These are phyloP conservation scores for Brachionus koreanus DNA, from an alignment of 1,140 invertebrate species.

Conservation along the genomic window DNA sequence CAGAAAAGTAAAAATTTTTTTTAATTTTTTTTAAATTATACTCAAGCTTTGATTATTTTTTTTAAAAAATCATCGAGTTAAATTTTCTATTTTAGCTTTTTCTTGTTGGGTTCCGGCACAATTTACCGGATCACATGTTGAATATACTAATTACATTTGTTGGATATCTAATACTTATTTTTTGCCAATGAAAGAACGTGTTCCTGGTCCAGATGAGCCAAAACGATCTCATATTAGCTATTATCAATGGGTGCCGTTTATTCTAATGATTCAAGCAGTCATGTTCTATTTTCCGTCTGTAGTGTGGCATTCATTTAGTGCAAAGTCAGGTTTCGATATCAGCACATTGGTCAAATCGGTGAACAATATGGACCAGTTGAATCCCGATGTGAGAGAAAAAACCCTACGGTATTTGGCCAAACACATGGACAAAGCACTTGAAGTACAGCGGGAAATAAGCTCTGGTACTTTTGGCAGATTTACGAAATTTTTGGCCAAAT, in stretches of 20 bases:
- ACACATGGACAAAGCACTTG: slow-evolving; percentile 56
- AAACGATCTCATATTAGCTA: slow-evolving; percentile 46
- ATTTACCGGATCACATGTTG: slow-evolving; percentile 48
- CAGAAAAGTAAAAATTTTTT: too few species aligned
- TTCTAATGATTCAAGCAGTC: slow-evolving; percentile 54
- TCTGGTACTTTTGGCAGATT: slow-evolving; percentile 51
- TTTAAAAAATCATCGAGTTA: background rate
- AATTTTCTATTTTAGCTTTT: slow-evolving; percentile 62
- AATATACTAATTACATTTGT: slow-evolving; percentile 56
- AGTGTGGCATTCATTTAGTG: slow-evolving; percentile 49
- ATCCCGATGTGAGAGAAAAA: slow-evolving; percentile 53
- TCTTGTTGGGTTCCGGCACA: slow-evolving; percentile 64
- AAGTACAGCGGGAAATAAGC: slow-evolving; percentile 50
- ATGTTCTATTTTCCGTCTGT: slow-evolving; percentile 54
- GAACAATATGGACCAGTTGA: slow-evolving; percentile 45
- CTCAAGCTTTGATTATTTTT: background rate
- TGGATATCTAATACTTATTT: slow-evolving; percentile 61
- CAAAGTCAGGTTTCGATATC: slow-evolving; percentile 40
- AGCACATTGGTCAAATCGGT: slow-evolving; percentile 29
- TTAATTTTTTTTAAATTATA: too few species aligned
- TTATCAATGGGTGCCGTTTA: slow-evolving; percentile 57
- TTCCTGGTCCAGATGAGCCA: slow-evolving; percentile 33
- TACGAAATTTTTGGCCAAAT: slow-evolving; percentile 49
- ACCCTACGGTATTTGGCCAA: slow-evolving; percentile 56
- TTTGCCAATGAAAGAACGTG: slow-evolving; percentile 47